Base-by-base conservation (phyloP, 2,888 invertebrate genomes). In the Dolomedes plantarius region DNA sequence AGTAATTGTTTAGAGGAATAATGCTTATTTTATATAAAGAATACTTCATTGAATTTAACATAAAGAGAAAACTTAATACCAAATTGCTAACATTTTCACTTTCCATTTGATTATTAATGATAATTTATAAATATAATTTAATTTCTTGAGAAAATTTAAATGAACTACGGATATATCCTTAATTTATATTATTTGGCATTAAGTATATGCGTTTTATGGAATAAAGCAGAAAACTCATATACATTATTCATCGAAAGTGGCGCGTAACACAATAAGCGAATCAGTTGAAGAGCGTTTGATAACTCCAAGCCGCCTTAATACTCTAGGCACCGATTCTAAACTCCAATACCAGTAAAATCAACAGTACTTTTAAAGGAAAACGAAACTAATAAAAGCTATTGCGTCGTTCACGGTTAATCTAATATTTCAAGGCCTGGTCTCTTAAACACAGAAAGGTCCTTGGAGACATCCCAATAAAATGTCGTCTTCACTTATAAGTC, bases 321-420 rank as follows among this genome's bases (percentile, higher is more conserved):
- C 56, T 56, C 56, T 11, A 46, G 46, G 16, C 46, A 46, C 46
- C 46, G 23, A 16, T 46, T 46, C 16, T 46, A 6, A 46, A 16
- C 9, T 16, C 46, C 16, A 56, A 11, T 19, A 23, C 16, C 13
- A 19, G 28, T 64, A 68, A 74, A 32, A 73, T 67, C 73, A 73
- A 68, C 50, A 46, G 16, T 16, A 50, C 27, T 32, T 73, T 36
- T n/a, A 32, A 46, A 65, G 32, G 64, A 56, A 79, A 65, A 67
- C 73, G 68, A 41, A 29, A 67, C 62, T 62, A 56, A 69, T 81
- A 69, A 81, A 81, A 68, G 39, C 23, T n/a, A 32, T 75, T 64
- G 68, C 29, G 50, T 68, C 46, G 19, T 19, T 77, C 7, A 46
- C 3, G 19, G 32, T 67, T 77, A 77, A 83, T 77, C 76, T 77